Evolutionary conservation across 2,888 invertebrate species (phyloP).

Genomic region (Nebria salina): DNA sequence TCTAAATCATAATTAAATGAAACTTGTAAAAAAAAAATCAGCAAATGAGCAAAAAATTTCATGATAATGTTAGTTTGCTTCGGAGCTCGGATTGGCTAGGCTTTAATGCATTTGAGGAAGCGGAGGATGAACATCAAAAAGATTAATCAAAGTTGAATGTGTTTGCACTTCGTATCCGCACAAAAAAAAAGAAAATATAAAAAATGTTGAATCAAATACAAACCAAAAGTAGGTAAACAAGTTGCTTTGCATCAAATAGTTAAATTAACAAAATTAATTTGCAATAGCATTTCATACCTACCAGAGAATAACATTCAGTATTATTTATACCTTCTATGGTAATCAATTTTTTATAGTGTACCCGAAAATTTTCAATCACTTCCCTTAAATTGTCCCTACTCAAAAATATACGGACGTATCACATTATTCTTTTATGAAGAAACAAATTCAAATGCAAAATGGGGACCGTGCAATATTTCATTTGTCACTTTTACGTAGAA

Average conservation of each 20-base stretch:
- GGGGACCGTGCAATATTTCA: no score
- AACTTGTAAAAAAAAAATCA: neutral
- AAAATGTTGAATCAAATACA: neutral
- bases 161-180: conserved; percentile 38
- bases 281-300: neutral
- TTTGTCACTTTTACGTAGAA: neutral
- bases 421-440: no score
- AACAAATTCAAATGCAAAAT: no score
- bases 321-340: no score
- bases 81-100: neutral
- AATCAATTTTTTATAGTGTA: no score
- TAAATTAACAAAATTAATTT: neutral
- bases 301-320: no score
- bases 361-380: no score
- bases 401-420: no score
- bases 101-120: conserved; percentile 44
- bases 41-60: conserved; percentile 35
- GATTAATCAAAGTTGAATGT: conserved; percentile 43
- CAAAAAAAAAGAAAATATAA: neutral
- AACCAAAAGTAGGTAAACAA: neutral
- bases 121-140: conserved; percentile 45
- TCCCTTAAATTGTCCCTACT: no score
- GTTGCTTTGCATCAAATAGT: neutral
- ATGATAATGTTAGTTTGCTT: conserved; percentile 43
- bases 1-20: conserved; percentile 9